These are phyloP conservation scores for Ptilodon capucinus DNA, from an alignment of 2,888 invertebrate genomes.

Conservation along the genomic window DNA sequence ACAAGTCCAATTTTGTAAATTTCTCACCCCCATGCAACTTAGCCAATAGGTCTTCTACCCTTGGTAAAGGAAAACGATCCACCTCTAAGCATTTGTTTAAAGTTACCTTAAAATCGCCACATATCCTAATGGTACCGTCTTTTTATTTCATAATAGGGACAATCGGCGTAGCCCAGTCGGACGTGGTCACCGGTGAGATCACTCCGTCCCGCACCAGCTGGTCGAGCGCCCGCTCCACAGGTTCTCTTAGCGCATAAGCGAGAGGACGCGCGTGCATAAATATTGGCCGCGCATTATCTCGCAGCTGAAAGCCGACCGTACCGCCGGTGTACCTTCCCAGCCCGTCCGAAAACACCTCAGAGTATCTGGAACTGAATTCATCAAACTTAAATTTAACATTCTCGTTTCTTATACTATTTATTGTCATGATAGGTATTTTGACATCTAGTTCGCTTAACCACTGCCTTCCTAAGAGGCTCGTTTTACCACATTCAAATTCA, in stretches of 20 bases:
- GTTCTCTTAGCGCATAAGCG: slow-evolving; percentile 25
- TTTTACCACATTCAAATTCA: no score
- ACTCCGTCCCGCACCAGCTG: slow-evolving; percentile 1
- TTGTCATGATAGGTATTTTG: neutral
- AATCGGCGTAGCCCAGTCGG: slow-evolving; percentile 2
- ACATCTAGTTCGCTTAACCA: neutral
- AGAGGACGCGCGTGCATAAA: slow-evolving; percentile 13
- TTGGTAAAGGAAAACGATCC: slow-evolving; percentile 3
- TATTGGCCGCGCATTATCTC: neutral
- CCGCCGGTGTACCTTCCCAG: slow-evolving; percentile 20
- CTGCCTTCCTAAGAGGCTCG: neutral
- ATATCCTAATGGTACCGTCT: slow-evolving; percentile 1
- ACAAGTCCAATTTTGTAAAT: slow-evolving; percentile 1
- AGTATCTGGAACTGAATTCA: slow-evolving; percentile 7
- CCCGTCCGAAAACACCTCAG: slow-evolving; percentile 15
- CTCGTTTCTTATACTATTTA: neutral
- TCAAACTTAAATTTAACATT: neutral
- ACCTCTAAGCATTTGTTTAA: neutral
- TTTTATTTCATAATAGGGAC: slow-evolving; percentile 1
- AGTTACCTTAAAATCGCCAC: neutral
- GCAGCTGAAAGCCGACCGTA: slow-evolving; percentile 3
- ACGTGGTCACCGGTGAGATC: neutral
- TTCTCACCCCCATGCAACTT: neutral
- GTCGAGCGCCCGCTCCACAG: slow-evolving; percentile 8
- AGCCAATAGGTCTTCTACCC: slow-evolving; percentile 1